These are phyloP conservation scores for Bovichtus diacanthus DNA, from an alignment of 2,797 vertebrate species.

Conservation along the genomic window DNA sequence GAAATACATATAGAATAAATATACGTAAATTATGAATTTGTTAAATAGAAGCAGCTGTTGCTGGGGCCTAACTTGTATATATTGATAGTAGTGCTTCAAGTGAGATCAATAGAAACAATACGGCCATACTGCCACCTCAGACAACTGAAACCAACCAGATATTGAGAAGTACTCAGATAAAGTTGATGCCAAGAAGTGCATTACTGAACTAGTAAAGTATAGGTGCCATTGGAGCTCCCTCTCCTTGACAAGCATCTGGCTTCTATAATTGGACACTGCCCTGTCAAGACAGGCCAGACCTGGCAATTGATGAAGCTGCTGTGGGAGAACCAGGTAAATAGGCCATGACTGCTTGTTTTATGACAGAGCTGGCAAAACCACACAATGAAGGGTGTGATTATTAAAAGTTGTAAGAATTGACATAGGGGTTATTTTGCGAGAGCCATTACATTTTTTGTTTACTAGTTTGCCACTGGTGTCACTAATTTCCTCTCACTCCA, in stretches of 20 bases:
- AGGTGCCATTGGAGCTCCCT: neutral
- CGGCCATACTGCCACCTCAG: neutral
- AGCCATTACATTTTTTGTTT: neutral
- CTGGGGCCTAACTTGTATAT: conserved; percentile 2
- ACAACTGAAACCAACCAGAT: conserved; percentile 15
- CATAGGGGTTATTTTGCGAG: neutral
- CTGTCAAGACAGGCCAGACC: conserved; percentile 20
- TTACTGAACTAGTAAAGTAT: conserved; percentile 11
- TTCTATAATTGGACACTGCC: conserved; percentile 38
- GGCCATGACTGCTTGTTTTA: neutral
- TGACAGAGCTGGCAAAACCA: neutral
- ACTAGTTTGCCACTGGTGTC: neutral
- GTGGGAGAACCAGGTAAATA: conserved; percentile 19
- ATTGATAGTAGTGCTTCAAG: neutral
- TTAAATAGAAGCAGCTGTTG: neutral
- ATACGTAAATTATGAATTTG: no score
- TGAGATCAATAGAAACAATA: neutral
- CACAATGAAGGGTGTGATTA: neutral
- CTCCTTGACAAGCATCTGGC: conserved; percentile 47
- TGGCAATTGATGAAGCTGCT: conserved; percentile 24
- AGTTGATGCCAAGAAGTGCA: conserved; percentile 29
- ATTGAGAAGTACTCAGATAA: conserved; percentile 8
- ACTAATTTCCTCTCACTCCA: neutral
- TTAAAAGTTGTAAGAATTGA: neutral
- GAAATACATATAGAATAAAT: neutral